phyloP scores from a whole-genome alignment of 2,797 vertebrate genomes.

The Danio kyathit region DNA sequence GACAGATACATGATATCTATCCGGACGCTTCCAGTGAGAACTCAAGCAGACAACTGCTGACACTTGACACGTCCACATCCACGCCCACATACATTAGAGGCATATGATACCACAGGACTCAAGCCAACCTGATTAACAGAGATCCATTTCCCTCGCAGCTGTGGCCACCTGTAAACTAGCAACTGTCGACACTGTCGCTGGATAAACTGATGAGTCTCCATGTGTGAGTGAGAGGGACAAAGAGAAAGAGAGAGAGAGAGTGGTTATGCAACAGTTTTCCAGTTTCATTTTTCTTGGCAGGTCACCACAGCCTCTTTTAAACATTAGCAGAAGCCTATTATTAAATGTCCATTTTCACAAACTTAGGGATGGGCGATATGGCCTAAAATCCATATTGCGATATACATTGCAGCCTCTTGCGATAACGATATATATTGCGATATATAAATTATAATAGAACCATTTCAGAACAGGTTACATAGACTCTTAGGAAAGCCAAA shows the following conservation, averaged over 20 bases:
- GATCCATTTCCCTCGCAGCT: slow-evolving; percentile 52
- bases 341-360: slow-evolving; percentile 34
- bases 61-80: slow-evolving; percentile 50
- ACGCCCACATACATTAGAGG: slow-evolving; percentile 50
- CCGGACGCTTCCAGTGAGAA: slow-evolving; percentile 39
- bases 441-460: too few species aligned
- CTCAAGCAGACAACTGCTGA: slow-evolving; percentile 46
- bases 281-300: slow-evolving; percentile 37
- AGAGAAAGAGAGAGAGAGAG: not conserved
- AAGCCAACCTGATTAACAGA: slow-evolving; percentile 49
- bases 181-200: slow-evolving; percentile 36
- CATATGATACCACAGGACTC: slow-evolving; percentile 35
- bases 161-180: slow-evolving; percentile 55
- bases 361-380: too few species aligned
- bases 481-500: too few species aligned
- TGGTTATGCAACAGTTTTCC: slow-evolving; percentile 29
- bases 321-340: slow-evolving; percentile 21
- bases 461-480: too few species aligned
- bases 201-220: slow-evolving; percentile 27
- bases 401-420: too few species aligned
- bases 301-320: slow-evolving; percentile 25
- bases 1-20: slow-evolving; percentile 44
- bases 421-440: too few species aligned
- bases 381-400: too few species aligned
- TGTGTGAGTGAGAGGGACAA: not conserved